Base-by-base conservation (phyloP, 2,797 vertebrate species). In the Phrynocephalus vlangalii region DNA sequence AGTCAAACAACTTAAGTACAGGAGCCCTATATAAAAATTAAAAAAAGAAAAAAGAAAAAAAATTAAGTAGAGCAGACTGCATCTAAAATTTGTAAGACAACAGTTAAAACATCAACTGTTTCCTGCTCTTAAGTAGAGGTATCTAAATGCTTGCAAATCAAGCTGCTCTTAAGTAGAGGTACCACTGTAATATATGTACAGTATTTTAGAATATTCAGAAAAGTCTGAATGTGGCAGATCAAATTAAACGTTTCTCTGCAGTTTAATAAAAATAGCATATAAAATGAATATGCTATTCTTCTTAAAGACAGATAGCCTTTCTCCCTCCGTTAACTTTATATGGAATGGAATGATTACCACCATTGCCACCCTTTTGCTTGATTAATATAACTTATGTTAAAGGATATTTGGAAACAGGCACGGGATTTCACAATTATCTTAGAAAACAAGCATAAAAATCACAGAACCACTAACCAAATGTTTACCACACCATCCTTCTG, bases 151-250 rank as follows among this genome's bases (percentile, higher is more conserved):
- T 44, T 3, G 0, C 5, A 44, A 44, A 44, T 44, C 3, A 44
- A 44, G 38, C 3, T 5, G 38, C 38, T 44, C 38, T 44, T 44
- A 44, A 44, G 4, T 44, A 44, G 38, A 44, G 38, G 89, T 90
- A 94, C 38, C 38, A 5, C 38, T 44, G 92, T 91, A 94, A 91
- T 95, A 94, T 94, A 44, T 44, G 38, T 44, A 44, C 38, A 95
- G 94, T 94, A 86, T 92, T 93, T 93, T 89, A 90, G 71, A 94
- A 90, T 83, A 78, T 88, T 94, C 82, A 24, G n/a, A n/a, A n/a
- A n/a, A 68, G 20, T 81, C 86, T 92, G 91, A 94, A 92, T 90
- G 84, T 91, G 92, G 92, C 86, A 91, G 73, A 92, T 88, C 90
- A 91, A 87, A 90, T 92, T 90, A 92, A 84, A 92, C 88, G n/a